Base-by-base conservation (phyloP, 30 jellyfish, hydroid and myxozoan species). In the Aurelia aurita region DNA sequence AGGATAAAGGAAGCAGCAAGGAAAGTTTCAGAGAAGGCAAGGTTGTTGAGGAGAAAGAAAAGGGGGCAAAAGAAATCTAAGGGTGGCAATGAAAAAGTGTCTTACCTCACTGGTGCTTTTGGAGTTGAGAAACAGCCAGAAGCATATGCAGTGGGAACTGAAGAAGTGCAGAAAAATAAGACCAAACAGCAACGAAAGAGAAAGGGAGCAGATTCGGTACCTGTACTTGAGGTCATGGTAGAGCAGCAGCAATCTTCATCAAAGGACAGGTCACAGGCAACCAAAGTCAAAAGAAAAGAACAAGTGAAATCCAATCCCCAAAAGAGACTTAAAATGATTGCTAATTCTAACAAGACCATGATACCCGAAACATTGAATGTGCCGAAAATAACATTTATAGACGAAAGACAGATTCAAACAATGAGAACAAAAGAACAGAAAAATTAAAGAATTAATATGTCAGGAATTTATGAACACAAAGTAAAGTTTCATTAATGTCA, bases 91-190 rank as follows among this genome's bases (percentile, higher is more conserved):
- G 74, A 20, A 18, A 61, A 14, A 61, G 35, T 26, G 12, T 18
- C 35, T 61, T 61, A 61, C 35, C 35, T 61, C 21, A 13, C 74
- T 18, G 35, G 74, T 18, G 74, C 74, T 61, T 61, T 61, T 61
- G 74, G 74, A 11, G 35, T 26, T 18, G 27, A 20, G 35, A 26
- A 20, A 61, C 34, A 61, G 26, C 74, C 74, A 61, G 74, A 61
- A 61, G 74, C 35, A 20, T 18, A 61, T 61, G 74, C 35, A 18
- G 74, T 18, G 13, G 74, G 74, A 14, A 26, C 27, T 20, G 14
- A 61, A 26, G 21, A 11, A 26, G 26, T 9, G 10, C 12, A 14
- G 12, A 21, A 11, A 61, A 61, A 13, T 21, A 61, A 20, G 21
- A 10, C 13, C 12, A 21, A 21, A 61, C 26, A 9, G 21, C 13